Base-by-base conservation (phyloP, 2,797 vertebrate species). In the Otus scops region DNA sequence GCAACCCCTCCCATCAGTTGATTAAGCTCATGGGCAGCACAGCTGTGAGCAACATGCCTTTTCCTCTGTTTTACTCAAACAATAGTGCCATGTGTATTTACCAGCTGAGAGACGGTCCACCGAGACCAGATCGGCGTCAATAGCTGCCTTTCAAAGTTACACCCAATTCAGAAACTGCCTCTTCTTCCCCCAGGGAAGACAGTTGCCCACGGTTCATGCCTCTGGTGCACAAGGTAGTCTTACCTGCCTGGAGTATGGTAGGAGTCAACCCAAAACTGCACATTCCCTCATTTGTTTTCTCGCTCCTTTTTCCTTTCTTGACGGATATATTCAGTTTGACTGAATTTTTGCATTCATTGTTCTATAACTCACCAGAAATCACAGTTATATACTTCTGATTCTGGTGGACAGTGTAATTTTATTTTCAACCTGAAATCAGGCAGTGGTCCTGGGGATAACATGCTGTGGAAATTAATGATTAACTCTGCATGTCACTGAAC, bases 281-380 rank as follows among this genome's bases (percentile, higher is more conserved):
- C 2, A 0, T 19, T 38, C 34, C 6, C 63, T 82, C 50, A 7
- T 56, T 61, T 0, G 0, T 20, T 73, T 73, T 75, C 38, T 69
- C 32, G 17, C 39, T 79, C 30, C 4, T 39, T 61, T 28, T 50
- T 12, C 41, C 47, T 48, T 70, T 86, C 56, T 60, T 54, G 50
- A 39, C 68, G 51, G 51, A 56, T 50, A 30, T 1, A 27, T 38
- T 70, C 34, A 24, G 21, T 51, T 70, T 51, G 15, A 26, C 14
- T 24, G 38, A 23, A 21, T 48, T 68, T 95, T 81, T 56, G 32
- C 38, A 18, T 34, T 43, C 3, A 0, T 21, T 51, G 19, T 15
- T 57, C 78, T n/a, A 23, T 24, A 70, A 43, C 10, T 27, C 43
- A 32, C 28, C 39, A 41, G 50, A 77, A 91, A 68, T 60, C 69